Conservation (phyloP, 2,113 vertebrate genomes). For the Corythornis vintsioides region DNA sequence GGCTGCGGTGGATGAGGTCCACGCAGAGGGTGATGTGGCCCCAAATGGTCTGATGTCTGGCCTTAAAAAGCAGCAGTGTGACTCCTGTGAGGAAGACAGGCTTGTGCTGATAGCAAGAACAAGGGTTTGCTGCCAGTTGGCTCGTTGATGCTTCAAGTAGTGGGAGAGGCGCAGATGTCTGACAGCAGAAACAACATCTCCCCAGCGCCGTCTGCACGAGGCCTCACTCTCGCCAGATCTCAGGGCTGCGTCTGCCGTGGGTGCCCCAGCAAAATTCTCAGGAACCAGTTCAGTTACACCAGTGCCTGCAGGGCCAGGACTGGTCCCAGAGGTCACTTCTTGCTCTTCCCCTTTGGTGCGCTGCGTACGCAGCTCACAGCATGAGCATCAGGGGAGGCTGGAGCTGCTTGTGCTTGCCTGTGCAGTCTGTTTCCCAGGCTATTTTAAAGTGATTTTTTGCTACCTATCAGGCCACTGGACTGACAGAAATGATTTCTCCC, state of each 20-base stretch:
- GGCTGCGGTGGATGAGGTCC: not conserved
- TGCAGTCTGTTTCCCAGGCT: not conserved
- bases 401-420: not conserved
- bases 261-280: not conserved
- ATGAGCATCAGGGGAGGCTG: not conserved
- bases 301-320: not conserved
- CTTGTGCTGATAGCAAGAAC: not conserved
- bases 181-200: not conserved
- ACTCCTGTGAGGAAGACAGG: not conserved
- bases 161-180: not conserved
- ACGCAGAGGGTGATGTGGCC: not conserved
- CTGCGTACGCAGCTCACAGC: not conserved
- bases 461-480: not conserved
- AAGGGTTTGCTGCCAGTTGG: not conserved
- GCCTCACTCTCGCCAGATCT: not conserved
- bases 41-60: not conserved
- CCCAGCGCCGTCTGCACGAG: not conserved
- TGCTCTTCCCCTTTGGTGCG: fast-evolving
- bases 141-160: fast-evolving
- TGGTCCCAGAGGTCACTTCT: not conserved
- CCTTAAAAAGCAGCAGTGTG: not conserved
- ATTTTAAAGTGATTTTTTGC: not conserved
- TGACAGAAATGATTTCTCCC: slow-evolving; percentile 12
- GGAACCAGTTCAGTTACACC: not conserved
- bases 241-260: not conserved